Conservation (phyloP, 2,113 vertebrate species). For the Epinephelus moara region DNA sequence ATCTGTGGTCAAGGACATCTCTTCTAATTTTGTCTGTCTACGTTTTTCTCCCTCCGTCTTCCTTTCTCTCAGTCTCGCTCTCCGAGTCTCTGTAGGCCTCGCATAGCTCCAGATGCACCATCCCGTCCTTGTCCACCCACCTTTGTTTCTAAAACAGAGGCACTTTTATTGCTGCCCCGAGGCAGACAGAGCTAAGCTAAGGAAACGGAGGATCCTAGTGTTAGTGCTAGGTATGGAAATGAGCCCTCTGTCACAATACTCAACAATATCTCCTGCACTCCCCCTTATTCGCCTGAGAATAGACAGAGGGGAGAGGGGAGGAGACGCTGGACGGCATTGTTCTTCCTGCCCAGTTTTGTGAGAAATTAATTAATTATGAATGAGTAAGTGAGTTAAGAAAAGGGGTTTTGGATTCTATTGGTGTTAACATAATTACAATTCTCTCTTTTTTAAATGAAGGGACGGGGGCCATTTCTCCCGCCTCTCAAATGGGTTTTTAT, state of each 20-base stretch:
- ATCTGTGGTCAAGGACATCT: slow-evolving; percentile 57
- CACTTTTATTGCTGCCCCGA: slow-evolving; percentile 81
- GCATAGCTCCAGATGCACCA: slow-evolving; percentile 50
- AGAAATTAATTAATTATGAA: slow-evolving; percentile 88
- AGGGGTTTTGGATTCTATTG: slow-evolving; percentile 74
- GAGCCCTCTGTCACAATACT: slow-evolving; percentile 81
- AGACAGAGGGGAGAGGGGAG: slow-evolving; percentile 59
- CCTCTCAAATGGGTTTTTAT: slow-evolving; percentile 83
- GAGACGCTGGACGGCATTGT: slow-evolving; percentile 75
- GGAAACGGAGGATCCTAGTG: slow-evolving; percentile 74
- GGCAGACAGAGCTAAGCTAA: slow-evolving; percentile 73
- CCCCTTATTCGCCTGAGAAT: slow-evolving; percentile 68
- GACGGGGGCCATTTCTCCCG: slow-evolving; percentile 71
- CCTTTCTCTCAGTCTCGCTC: slow-evolving; percentile 27
- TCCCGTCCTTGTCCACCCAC: slow-evolving; percentile 66
- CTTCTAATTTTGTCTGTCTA: slow-evolving; percentile 43
- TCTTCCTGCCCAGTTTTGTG: slow-evolving; percentile 78
- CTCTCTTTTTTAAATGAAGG: slow-evolving; percentile 76
- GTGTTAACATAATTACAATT: slow-evolving; percentile 87
- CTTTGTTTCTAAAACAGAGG: slow-evolving; percentile 79
- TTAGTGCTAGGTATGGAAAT: slow-evolving; percentile 82
- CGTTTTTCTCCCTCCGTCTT: slow-evolving; percentile 30
- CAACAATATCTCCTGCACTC: slow-evolving; percentile 80
- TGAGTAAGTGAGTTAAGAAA: slow-evolving; percentile 83
- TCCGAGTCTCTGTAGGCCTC: slow-evolving; percentile 57